Conservation (phyloP, 2,888 invertebrate genomes). For the Sesia apiformis region DNA sequence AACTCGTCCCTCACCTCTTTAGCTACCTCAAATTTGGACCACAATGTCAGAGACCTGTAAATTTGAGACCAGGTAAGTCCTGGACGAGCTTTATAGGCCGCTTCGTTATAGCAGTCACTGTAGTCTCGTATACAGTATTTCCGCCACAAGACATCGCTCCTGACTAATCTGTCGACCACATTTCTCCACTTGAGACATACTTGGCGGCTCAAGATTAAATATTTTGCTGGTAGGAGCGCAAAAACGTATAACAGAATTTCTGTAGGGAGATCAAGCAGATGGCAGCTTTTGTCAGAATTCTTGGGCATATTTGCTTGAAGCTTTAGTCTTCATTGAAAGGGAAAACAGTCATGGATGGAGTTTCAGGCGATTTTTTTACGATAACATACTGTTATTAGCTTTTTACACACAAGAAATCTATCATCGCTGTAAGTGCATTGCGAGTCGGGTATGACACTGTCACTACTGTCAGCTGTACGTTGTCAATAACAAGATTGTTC, state of each 20-base stretch:
- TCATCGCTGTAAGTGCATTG: no score
- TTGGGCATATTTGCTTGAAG: no score
- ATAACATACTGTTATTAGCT: not conserved
- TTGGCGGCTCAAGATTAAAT: constrained; percentile 34
- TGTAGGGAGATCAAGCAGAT: constrained; percentile 22
- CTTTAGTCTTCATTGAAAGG: no score
- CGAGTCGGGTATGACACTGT: no score
- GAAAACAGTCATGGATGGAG: no score
- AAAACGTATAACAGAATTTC: constrained; percentile 43
- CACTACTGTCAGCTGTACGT: no score
- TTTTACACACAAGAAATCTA: not conserved
- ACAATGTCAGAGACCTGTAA: constrained; percentile 42
- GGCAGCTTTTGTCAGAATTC: not conserved
- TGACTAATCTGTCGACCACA: constrained; percentile 33
- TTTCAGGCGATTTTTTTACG: not conserved
- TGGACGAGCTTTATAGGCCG: constrained; percentile 23
- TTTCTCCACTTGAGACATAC: constrained; percentile 41
- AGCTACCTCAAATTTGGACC: constrained; percentile 32
- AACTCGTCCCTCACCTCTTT: constrained; percentile 41
- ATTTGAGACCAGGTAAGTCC: constrained; percentile 35
- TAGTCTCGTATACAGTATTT: constrained; percentile 34
- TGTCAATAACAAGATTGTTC: no score
- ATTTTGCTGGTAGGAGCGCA: constrained; percentile 27
- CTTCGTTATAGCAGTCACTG: constrained; percentile 18
- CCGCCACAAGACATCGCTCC: constrained; percentile 33